These are phyloP conservation scores for Platyscapa corneri DNA, from an alignment of 1,140 invertebrate genomes.

Conservation along the genomic window DNA sequence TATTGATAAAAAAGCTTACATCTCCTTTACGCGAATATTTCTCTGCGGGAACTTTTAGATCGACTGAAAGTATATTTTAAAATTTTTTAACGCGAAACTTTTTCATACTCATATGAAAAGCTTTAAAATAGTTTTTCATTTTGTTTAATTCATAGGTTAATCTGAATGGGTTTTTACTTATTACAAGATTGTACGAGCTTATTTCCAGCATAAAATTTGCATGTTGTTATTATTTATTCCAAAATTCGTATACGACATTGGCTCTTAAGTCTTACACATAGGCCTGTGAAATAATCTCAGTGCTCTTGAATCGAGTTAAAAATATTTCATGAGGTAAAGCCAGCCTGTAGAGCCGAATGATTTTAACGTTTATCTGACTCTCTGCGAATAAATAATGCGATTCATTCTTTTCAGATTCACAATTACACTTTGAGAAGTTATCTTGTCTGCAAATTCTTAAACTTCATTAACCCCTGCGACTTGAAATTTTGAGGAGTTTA, in stretches of 20 bases:
- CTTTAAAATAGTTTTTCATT: too few species aligned
- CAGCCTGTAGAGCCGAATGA: not conserved
- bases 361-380: slow-evolving; percentile 7
- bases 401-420: slow-evolving; percentile 20
- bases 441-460: slow-evolving; percentile 10
- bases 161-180: not conserved
- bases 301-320: not conserved
- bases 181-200: not conserved
- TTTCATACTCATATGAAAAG: too few species aligned
- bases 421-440: slow-evolving; percentile 13
- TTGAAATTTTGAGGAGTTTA: slow-evolving; percentile 17
- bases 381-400: slow-evolving; percentile 13
- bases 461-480: not conserved
- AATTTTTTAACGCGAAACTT: not conserved
- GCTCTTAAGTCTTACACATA: slow-evolving; percentile 3
- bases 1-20: not conserved
- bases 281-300: not conserved
- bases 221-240: not conserved
- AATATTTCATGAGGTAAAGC: not conserved
- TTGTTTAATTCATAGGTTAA: too few species aligned
- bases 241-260: not conserved
- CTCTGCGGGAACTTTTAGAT: not conserved
- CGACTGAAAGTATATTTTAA: not conserved
- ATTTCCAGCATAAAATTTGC: not conserved
- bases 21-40: not conserved